Percentiles rank a stretch among this genome's conserved stretches.
phyloP scores from a whole-genome alignment of 30 jellyfish, hydroid and myxozoan species.

The Aurelia aurita region DNA sequence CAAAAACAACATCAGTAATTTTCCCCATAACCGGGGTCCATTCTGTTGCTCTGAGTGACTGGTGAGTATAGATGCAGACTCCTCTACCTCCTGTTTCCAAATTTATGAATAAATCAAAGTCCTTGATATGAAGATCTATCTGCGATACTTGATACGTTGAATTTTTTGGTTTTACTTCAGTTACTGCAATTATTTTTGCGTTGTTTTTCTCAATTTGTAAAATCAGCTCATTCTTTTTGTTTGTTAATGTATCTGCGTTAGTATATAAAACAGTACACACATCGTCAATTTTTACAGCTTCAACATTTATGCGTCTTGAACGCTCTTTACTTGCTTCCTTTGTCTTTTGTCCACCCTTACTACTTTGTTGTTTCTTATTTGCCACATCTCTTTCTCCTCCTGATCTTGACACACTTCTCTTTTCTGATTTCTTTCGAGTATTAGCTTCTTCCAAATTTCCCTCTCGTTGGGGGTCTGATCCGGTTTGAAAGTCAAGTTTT shows the following conservation, averaged over 20 bases:
- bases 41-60: too few relatives aligned
- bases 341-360: constrained; percentile 45
- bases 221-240: constrained; percentile 20
- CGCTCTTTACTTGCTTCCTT: constrained; percentile 16
- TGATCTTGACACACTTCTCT: constrained; percentile 44
- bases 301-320: background rate
- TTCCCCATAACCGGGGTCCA: too few relatives aligned
- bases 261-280: constrained; percentile 7
- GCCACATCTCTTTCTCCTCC: constrained; percentile 48
- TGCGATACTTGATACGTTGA: too few relatives aligned
- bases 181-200: too few relatives aligned
- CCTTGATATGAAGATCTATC: too few relatives aligned
- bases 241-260: constrained; percentile 35
- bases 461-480: constrained; percentile 61
- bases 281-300: background rate
- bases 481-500: constrained; percentile 41
- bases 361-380: constrained; percentile 50
- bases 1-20: too few relatives aligned
- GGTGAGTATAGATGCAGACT: too few relatives aligned
- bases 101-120: too few relatives aligned
- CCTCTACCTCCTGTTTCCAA: too few relatives aligned
- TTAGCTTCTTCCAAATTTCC: constrained; percentile 31
- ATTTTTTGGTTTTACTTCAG: too few relatives aligned
- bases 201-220: background rate
- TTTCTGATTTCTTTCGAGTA: constrained; percentile 33